Evolutionary conservation across 2,888 invertebrate genomes (phyloP), one percentile per base, ranked within the genome.

Genomic region (Heliconius ismenius): DNA sequence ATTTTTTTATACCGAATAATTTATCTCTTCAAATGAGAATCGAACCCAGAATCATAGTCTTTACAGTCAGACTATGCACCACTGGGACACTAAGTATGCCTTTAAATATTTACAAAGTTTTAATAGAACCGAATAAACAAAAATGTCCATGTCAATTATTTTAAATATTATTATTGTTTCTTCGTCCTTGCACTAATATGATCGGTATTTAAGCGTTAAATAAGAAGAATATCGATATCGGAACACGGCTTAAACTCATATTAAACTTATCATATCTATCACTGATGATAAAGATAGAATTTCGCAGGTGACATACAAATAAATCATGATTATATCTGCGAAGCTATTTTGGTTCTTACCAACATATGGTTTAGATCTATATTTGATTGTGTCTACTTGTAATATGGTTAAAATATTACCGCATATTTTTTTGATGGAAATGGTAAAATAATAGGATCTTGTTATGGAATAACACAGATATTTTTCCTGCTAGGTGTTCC

Each of bases 171-270:
- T 49, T 69, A 49, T 69, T 28, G 4, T 21, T 26, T 32, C 9
- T 58, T n/a, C 32, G 24, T 58, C 32, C 32, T 60, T 43, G 24
- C 26, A 62, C 36, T 36, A 62, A 39, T 62, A 43, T 21, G 18
- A 26, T 62, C 18, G 39, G 36, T 24, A 26, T 73, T 24, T 26
- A 26, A 73, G 24, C 39, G 60, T 73, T 63, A 63, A 73, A 62
- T 73, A 73, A 73, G 73, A 73, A 43, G 62, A 73, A 73, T 73
- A 70, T 74, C 58, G 64, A 49, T 75, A 77, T 77, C 77, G 75
- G 54, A 77, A 77, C 75, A 75, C 11, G 75, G 72, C 72, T 77
- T 77, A 74, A 74, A 77, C 69, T 77, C 62, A 77, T 77, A 77
- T 76, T 75, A 77, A 73, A 73, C 62, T 73, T 73, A 73, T 73